Base-by-base conservation (phyloP, 2,888 invertebrate genomes). In the Holacanthella duospinosa region DNA sequence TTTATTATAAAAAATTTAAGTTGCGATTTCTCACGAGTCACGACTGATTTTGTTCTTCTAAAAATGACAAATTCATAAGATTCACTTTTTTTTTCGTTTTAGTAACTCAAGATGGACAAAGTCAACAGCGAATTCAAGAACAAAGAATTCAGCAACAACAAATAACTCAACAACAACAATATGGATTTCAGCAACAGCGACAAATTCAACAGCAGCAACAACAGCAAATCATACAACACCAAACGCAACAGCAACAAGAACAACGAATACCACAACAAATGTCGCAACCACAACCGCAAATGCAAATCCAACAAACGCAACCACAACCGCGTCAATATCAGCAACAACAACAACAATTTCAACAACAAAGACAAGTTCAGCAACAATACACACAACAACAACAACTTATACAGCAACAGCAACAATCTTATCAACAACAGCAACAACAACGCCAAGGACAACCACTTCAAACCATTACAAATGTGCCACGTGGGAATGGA, bases 201-300 rank as follows among this genome's bases (percentile, higher is more conserved):
- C 53, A 64, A 43, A 64, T 64, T 29, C 67, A 67, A 61, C 69
- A 70, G 60, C 71, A 69, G 62, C 64, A 64, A 55, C 68, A 69
- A 58, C 63, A 53, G 44, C 28, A n/a, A n/a, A n/a, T 29, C 27
- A 25, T 55, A 21, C 58, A 58, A 58, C 58, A 58, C n/a, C n/a
- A n/a, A n/a, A 28, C 36, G 4, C 58, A 58, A 26, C 59, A 59
- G 55, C 66, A 68, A 58, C 69, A 73, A 60, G 70, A 72, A 36
- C 76, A 76, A 68, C 76, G 76, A 65, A 75, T 77, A 65, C 77
- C 77, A 55, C 79, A 79, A 73, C 81, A 82, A 75, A 80, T 80
- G 74, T 77, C 74, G 63, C 73, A 76, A 66, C 78, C 62, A 73
- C 26, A 27, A 16, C 55, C 4, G 4, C 55, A 26, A 26, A 26